Conservation (phyloP, 1,140 invertebrate species). For the Macrocentrus cingulum region DNA sequence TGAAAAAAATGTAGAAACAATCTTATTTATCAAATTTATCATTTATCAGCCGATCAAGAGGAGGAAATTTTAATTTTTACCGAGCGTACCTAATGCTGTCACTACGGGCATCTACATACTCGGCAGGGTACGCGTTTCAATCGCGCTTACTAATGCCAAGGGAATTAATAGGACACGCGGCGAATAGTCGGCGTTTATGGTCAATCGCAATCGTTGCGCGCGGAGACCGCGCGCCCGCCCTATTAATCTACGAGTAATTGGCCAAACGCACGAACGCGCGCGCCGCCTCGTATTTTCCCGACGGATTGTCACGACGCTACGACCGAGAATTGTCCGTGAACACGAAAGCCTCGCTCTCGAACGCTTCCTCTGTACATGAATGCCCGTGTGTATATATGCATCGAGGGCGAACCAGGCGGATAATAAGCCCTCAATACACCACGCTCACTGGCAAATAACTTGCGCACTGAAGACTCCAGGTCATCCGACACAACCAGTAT, state of each 20-base stretch:
- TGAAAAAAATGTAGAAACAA: too few species aligned
- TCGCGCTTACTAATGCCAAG: slow-evolving; percentile 29
- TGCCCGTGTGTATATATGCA: neutral
- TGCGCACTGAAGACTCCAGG: too few species aligned
- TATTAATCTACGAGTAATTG: slow-evolving; percentile 34
- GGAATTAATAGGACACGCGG: slow-evolving; percentile 28
- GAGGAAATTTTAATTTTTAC: too few species aligned
- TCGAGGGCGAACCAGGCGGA: neutral
- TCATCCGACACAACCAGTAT: too few species aligned
- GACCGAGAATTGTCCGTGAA: slow-evolving; percentile 7
- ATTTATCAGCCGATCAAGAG: too few species aligned
- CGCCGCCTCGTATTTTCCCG: slow-evolving; percentile 28
- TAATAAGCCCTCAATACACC: neutral
- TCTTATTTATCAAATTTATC: too few species aligned
- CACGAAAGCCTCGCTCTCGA: neutral
- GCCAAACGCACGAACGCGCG: slow-evolving; percentile 23
- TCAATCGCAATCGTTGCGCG: slow-evolving; percentile 28
- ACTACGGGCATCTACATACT: too few species aligned
- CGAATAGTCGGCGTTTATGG: slow-evolving; percentile 31
- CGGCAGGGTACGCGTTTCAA: slow-evolving; percentile 27
- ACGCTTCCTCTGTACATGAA: neutral
- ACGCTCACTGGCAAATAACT: too few species aligned
- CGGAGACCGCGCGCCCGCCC: slow-evolving; percentile 10
- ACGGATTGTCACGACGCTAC: slow-evolving; percentile 1
- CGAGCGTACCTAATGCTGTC: too few species aligned